Evolutionary conservation across 2,797 vertebrate genomes (phyloP), one percentile per base, ranked within the genome.

Genomic region (Mormyrops attenuatus): DNA sequence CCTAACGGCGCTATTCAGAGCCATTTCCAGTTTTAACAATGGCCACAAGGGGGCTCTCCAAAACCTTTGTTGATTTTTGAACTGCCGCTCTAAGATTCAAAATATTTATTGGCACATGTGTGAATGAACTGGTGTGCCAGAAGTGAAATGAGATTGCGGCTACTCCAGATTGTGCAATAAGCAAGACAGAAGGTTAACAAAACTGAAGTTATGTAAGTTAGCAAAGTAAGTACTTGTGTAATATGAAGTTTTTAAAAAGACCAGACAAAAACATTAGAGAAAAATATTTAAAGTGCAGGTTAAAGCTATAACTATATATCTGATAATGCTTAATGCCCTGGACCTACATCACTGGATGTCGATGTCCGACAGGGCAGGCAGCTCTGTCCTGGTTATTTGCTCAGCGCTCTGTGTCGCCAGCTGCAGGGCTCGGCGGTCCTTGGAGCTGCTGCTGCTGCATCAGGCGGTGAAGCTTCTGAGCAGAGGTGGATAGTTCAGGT

Each of bases 11-110:
- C 22, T 26, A 53, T 9, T 52, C 26, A 53, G 30, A 38, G 2
- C 11, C 26, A 55, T 85, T 8, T 69, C 77, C 34, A 92, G 57
- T 91, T 93, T 26, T 77, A 85, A 30, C 91, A 85, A 89, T 88
- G 77, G 15, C 53, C 91, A 93, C 88, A 84, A 88, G 90, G 44
- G 88, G 92, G 30, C 15, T 38, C 5, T 41, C 69, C 30, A 77
- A 77, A 38, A 77, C 69, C 69, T 41, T 41, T 38, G 13, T 41
- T 77, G 34, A 2, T 77, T 77, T 41, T 77, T 30, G 26, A 34
- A 20, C 69, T 38, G 2, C 69, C 17, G 69, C 15, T 77, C 5
- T 66, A 34, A 66, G 63, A 66, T 66, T 66, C 22, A 66, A 30
- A 26, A 38, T 34, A 30, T 69, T 41, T 41, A 77, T 77, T 77